Percentiles rank a stretch among this genome's conserved stretches.
Evolutionary conservation across 2,888 invertebrate genomes (phyloP).

Genomic region (Acrocyrtus sp.): DNA sequence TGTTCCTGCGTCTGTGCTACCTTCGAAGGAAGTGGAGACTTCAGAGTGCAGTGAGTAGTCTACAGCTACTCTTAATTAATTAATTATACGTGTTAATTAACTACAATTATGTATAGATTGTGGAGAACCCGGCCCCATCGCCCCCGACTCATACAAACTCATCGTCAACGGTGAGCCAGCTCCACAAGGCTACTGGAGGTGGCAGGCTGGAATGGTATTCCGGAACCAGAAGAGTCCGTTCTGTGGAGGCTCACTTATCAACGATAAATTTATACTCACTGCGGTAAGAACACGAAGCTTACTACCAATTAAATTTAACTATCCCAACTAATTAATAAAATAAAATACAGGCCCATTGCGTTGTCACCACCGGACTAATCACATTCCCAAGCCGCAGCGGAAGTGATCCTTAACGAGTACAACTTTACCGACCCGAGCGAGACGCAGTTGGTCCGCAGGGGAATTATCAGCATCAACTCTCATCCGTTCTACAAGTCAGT

Average conservation of each 20-base stretch:
- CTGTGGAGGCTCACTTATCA: constrained; percentile 56
- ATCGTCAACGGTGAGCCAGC: constrained; percentile 58
- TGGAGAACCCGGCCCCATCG: constrained; percentile 53
- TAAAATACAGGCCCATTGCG: constrained; percentile 27
- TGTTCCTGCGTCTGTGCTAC: constrained; percentile 7
- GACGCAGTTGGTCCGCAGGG: constrained; percentile 47
- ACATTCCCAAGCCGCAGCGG: constrained; percentile 51
- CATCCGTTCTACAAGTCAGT: constrained; percentile 62
- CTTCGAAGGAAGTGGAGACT: constrained; percentile 22
- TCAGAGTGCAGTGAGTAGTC: constrained; percentile 39
- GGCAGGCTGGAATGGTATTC: constrained; percentile 57
- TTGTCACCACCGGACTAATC: constrained; percentile 41
- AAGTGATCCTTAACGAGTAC: constrained; percentile 58
- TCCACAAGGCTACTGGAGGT: constrained; percentile 52
- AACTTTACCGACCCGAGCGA: constrained; percentile 50
- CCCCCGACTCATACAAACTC: constrained; percentile 12
- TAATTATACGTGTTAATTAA: neutral
- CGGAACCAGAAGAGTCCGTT: constrained; percentile 49
- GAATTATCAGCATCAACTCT: constrained; percentile 39
- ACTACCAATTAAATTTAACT: neutral
- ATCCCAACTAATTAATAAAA: neutral
- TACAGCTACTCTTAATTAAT: neutral
- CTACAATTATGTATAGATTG: constrained; percentile 45
- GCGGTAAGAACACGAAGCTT: constrained; percentile 14
- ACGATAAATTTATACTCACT: constrained; percentile 52